Conservation (phyloP, 2,797 vertebrate species). For the Nannoperca obscura region DNA sequence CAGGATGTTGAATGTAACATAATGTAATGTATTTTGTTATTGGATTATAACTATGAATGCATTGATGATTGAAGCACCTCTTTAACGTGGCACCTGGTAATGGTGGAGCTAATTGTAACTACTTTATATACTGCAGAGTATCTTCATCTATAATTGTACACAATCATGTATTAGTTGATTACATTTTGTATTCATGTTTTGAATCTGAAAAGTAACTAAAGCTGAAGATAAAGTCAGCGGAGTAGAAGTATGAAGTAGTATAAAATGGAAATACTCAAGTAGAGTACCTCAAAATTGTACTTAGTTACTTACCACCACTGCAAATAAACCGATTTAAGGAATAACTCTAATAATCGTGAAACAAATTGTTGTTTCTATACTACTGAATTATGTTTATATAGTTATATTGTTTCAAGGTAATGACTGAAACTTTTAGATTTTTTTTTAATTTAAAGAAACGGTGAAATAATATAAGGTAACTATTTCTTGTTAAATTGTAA, state of each 20-base stretch:
- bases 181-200: not conserved
- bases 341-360: not conserved
- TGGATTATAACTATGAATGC: not conserved
- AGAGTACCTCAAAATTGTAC: not conserved
- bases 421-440: too few species aligned
- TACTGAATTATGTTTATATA: not conserved
- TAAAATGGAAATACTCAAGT: too few species aligned
- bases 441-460: too few species aligned
- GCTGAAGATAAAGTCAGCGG: not conserved
- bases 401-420: too few species aligned
- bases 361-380: too few species aligned
- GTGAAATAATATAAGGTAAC: too few species aligned
- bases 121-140: not conserved
- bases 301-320: not conserved
- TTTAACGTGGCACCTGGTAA: not conserved
- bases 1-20: not conserved
- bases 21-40: not conserved
- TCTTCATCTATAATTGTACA: not conserved
- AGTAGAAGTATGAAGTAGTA: not conserved
- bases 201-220: constrained; percentile 3
- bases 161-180: not conserved
- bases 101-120: not conserved
- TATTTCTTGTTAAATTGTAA: too few species aligned
- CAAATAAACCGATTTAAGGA: not conserved
- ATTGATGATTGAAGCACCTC: not conserved